Evolutionary conservation across 2,888 invertebrate genomes (phyloP).

Genomic region (Eustalomyia histrio): DNA sequence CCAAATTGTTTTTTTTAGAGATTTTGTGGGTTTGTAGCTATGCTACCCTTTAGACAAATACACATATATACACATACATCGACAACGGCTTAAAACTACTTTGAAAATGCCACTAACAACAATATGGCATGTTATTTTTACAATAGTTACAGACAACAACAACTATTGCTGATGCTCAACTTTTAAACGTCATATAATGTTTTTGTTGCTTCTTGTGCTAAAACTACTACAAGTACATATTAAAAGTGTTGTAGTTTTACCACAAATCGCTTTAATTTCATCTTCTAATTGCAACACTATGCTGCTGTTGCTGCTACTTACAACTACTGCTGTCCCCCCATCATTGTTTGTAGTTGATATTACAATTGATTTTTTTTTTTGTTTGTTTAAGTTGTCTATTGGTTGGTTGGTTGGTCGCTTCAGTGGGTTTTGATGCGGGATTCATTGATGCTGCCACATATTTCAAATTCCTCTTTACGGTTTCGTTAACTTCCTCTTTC

Average conservation of each 20-base stretch:
- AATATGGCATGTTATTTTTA: background rate
- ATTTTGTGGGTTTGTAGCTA: conserved; percentile 23
- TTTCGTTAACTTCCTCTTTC: conserved; percentile 44
- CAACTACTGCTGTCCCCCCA: background rate
- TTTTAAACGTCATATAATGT: conserved; percentile 13
- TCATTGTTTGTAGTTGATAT: background rate
- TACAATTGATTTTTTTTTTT: background rate
- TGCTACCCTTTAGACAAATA: background rate
- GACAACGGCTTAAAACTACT: conserved; percentile 5
- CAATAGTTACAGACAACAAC: background rate
- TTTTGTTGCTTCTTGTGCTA: background rate
- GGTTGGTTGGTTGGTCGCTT: conserved; percentile 46
- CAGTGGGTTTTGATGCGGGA: conserved; percentile 49
- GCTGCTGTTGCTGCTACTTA: conserved; percentile 28
- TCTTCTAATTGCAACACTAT: conserved; percentile 71
- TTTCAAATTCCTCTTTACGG: conserved; percentile 50
- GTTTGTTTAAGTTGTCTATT: conserved; percentile 46
- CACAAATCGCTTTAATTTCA: conserved; percentile 77
- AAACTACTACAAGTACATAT: background rate
- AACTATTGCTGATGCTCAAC: background rate
- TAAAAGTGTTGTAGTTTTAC: conserved; percentile 41
- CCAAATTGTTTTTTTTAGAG: background rate
- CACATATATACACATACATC: background rate
- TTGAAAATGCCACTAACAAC: conserved; percentile 8
- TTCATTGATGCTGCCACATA: conserved; percentile 47